Base-by-base conservation (phyloP, 2,113 vertebrate genomes). In the Limanda limanda region DNA sequence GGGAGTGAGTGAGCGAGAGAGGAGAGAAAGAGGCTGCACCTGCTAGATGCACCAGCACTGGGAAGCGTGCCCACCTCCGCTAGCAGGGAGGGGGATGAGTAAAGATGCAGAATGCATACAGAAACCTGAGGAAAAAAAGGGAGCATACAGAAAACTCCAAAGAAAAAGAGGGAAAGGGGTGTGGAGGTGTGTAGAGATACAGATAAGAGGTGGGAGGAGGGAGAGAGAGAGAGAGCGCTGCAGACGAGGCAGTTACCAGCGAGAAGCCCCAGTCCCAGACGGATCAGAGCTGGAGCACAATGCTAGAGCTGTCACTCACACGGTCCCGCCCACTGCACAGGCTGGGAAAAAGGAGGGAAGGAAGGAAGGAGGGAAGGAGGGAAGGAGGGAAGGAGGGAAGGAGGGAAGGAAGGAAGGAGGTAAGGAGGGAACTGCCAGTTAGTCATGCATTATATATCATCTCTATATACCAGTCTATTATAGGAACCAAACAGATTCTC, bases 271-370 rank as follows among this genome's bases (percentile, higher is more conserved):
- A 74, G 79, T 82, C 78, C 79, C 83, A 87, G 78, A 83, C 47
- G 64, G 81, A 89, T 84, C 79, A 71, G 91, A 95, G 91, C 93
- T 85, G 84, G 94, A 93, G 68, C 94, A 76, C 93, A 87, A 94
- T 92, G 51, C 94, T 76, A 79, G 76, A 85, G 73, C 78, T 37
- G 80, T 69, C 91, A 76, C 5, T 89, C 14, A 55, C 15, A 13
- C 0, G 12, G 84, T 71, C 55, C 82, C 81, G 52, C 83, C 89
- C 87, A 82, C 71, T 18, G 40, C 68, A 61, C 61, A 55, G 65
- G 47, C 1, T 0, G 14, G 42, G 23, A 3, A 1, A 24, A 45
- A 60, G 35, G 45, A 47, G 17, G 45, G 45, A 17, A 17, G 62
- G 68, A 37, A 21, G 12, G 63, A 52, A n/a, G 15, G 2, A 25